Evolutionary conservation across 2,888 invertebrate genomes (phyloP).

Genomic region (Parascotia fuliginaria): DNA sequence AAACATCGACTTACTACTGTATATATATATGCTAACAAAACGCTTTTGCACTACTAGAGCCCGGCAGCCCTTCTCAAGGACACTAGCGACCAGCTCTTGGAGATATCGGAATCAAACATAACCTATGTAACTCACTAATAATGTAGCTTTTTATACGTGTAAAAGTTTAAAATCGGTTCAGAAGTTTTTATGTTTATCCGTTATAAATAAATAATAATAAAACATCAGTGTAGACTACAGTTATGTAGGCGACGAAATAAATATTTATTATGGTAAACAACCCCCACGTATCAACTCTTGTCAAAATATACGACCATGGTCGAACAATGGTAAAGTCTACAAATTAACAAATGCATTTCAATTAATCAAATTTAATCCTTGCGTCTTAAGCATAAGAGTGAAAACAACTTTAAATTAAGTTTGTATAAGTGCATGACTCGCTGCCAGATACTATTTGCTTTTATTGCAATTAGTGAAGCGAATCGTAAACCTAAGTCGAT

Average conservation of each 20-base stretch:
- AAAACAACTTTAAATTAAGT: conserved; percentile 3
- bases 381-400: neutral
- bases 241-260: too few species aligned
- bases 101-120: too few species aligned
- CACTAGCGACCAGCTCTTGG: too few species aligned
- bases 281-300: conserved; percentile 40
- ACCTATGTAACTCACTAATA: too few species aligned
- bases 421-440: conserved; percentile 25
- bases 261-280: conserved; percentile 25
- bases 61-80: too few species aligned
- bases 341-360: conserved; percentile 1
- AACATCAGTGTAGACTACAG: too few species aligned
- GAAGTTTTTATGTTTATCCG: conserved; percentile 23
- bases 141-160: too few species aligned
- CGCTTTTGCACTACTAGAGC: too few species aligned
- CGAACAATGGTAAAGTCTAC: conserved; percentile 37
- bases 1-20: too few species aligned
- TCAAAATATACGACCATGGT: conserved; percentile 43
- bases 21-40: too few species aligned
- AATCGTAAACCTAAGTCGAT: conserved; percentile 27
- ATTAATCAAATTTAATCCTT: conserved; percentile 15
- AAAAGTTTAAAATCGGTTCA: too few species aligned
- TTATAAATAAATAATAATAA: too few species aligned
- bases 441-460: conserved; percentile 31
- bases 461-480: conserved; percentile 41